These are phyloP conservation scores for Sepiola atlantica DNA, from an alignment of 2,888 invertebrate species.

Conservation along the genomic window DNA sequence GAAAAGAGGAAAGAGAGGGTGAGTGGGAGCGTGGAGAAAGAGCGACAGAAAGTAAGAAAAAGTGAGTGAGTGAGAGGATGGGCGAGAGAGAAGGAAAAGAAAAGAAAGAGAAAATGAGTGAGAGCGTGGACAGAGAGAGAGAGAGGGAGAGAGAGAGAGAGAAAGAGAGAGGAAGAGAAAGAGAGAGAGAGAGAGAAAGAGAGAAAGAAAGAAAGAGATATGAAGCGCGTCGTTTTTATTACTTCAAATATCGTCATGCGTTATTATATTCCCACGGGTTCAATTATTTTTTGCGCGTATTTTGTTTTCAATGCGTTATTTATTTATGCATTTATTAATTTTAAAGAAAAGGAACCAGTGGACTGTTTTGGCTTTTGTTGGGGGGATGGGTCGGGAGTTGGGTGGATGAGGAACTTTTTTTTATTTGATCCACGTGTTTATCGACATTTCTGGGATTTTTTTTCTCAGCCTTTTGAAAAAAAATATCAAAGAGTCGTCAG, in stretches of 20 bases:
- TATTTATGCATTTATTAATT: not conserved
- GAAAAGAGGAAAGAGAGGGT: not conserved
- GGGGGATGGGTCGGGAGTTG: not conserved
- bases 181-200: not conserved
- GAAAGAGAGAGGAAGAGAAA: not conserved
- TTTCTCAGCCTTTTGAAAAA: not conserved
- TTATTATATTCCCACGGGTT: not conserved
- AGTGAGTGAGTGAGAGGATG: fast-evolving
- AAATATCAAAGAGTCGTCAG: not conserved
- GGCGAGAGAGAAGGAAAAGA: not conserved
- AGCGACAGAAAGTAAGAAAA: not conserved
- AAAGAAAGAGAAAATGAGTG: not conserved
- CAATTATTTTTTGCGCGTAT: not conserved
- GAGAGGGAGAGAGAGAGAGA: not conserved
- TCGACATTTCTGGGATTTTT: not conserved
- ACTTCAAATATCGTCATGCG: not conserved
- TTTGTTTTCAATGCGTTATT: not conserved
- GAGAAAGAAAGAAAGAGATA: no score
- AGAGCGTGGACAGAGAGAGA: not conserved
- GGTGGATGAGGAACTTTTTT: not conserved
- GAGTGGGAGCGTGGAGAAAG: not conserved
- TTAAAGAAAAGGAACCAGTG: not conserved
- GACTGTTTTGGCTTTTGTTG: not conserved
- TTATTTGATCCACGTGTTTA: not conserved
- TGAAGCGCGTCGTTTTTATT: not conserved